These are phyloP conservation scores for Melanotaenia boesemani DNA, from an alignment of 2,797 vertebrate genomes.

Conservation along the genomic window DNA sequence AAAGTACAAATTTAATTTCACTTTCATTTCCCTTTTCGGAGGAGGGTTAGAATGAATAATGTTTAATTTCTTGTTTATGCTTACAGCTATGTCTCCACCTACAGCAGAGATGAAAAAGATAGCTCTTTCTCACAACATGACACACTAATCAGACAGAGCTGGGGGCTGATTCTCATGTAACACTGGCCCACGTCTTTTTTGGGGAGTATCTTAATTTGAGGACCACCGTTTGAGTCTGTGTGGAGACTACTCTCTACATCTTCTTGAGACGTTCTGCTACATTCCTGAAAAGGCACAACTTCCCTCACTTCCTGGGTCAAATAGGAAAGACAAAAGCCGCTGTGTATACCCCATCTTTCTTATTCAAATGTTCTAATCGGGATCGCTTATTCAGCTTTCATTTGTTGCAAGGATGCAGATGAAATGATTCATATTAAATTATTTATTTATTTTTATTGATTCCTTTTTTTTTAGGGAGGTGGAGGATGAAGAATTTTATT, in stretches of 20 bases:
- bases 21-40: slow-evolving; percentile 51
- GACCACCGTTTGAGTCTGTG: slow-evolving; percentile 27
- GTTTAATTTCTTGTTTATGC: not conserved
- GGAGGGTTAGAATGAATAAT: not conserved
- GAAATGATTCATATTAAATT: too few relatives aligned
- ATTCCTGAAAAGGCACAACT: slow-evolving; percentile 72
- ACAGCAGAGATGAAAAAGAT: not conserved
- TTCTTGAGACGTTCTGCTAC: slow-evolving; percentile 61
- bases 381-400: slow-evolving; percentile 9
- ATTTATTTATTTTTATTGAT: not conserved
- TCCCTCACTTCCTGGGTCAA: slow-evolving; percentile 63
- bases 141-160: slow-evolving; percentile 24
- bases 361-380: slow-evolving; percentile 32
- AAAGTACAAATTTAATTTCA: slow-evolving; percentile 50
- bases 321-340: slow-evolving; percentile 65
- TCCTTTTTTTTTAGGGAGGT: not conserved
- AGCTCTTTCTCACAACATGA: slow-evolving; percentile 12
- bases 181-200: slow-evolving; percentile 4
- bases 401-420: not conserved
- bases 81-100: slow-evolving; percentile 2
- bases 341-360: slow-evolving; percentile 36
- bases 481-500: too few relatives aligned
- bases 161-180: not conserved
- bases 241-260: slow-evolving; percentile 9
- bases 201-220: slow-evolving; percentile 8